Percentiles rank a stretch among this genome's conserved stretches.
These are phyloP conservation scores for Aspiorhynchus laticeps DNA, from an alignment of 2,113 vertebrate species.

Conservation along the genomic window DNA sequence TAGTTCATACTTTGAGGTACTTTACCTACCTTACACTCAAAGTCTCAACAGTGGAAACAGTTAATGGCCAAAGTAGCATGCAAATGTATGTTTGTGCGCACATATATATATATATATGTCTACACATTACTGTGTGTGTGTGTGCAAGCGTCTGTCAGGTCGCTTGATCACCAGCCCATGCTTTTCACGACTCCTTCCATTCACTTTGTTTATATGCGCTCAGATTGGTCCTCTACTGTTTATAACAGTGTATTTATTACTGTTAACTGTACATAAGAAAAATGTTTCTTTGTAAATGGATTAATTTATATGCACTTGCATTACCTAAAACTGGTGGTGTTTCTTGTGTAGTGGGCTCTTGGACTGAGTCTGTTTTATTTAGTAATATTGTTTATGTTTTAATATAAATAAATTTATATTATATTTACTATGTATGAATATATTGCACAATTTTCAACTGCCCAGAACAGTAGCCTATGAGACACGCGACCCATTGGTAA, in stretches of 20 bases:
- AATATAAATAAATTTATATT: conserved; percentile 72
- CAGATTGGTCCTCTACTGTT: conserved; percentile 94
- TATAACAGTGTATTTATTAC: conserved; percentile 99
- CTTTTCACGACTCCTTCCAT: conserved; percentile 74
- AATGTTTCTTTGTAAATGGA: conserved; percentile 96
- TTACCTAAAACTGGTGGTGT: conserved; percentile 90
- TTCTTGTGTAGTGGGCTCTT: conserved; percentile 91
- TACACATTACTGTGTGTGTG: conserved; percentile 53
- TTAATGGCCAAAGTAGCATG: conserved; percentile 54
- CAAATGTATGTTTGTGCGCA: conserved; percentile 39
- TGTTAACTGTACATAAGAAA: conserved; percentile 92
- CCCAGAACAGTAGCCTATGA: conserved; percentile 73
- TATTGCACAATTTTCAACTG: conserved; percentile 70
- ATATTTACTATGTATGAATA: conserved; percentile 63
- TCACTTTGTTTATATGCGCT: conserved; percentile 85
- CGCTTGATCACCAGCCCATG: conserved; percentile 65
- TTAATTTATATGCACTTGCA: conserved; percentile 99
- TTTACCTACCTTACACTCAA: conserved; percentile 16
- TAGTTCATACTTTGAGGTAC: conserved; percentile 32
- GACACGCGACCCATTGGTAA: conserved; percentile 51
- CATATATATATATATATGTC: conserved; percentile 42
- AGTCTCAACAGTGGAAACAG: conserved; percentile 23
- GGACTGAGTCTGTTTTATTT: conserved; percentile 86
- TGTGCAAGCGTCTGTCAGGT: conserved; percentile 39
- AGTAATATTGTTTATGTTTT: conserved; percentile 67